These are phyloP conservation scores for Proisotoma minuta DNA, from an alignment of 2,888 invertebrate genomes.

Conservation along the genomic window DNA sequence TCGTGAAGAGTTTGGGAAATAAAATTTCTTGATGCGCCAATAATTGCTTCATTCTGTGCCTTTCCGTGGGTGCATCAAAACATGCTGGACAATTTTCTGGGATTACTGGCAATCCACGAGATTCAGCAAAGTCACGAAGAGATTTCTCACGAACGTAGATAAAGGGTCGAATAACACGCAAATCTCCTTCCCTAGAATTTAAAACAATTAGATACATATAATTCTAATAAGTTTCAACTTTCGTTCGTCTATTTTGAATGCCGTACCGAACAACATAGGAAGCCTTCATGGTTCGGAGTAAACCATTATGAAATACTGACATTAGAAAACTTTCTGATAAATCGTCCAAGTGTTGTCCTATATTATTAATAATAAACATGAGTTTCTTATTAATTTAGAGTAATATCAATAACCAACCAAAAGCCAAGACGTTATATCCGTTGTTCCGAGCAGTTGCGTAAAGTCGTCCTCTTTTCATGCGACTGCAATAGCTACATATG, in stretches of 20 bases:
- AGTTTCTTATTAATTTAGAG: constrained; percentile 2
- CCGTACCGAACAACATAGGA: no score
- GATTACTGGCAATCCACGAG: constrained; percentile 68
- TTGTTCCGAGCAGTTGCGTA: constrained; percentile 69
- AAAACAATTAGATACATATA: constrained; percentile 1
- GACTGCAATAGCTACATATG: constrained; percentile 68
- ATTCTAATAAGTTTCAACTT: background rate
- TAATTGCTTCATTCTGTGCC: constrained; percentile 63
- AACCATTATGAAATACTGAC: constrained; percentile 75
- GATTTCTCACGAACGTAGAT: constrained; percentile 77
- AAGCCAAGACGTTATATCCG: constrained; percentile 79
- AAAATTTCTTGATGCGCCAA: constrained; percentile 69
- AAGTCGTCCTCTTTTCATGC: constrained; percentile 67
- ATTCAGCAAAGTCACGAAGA: constrained; percentile 67
- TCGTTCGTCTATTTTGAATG: background rate
- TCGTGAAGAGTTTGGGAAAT: constrained; percentile 69
- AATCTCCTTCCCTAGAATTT: constrained; percentile 67
- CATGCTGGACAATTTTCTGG: constrained; percentile 59
- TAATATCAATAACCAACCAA: constrained; percentile 53
- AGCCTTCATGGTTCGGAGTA: constrained; percentile 68
- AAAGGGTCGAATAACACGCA: constrained; percentile 80
- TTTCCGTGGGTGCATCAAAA: constrained; percentile 58
- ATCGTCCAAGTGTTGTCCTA: constrained; percentile 74
- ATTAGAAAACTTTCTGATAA: constrained; percentile 76
- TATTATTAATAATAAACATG: constrained; percentile 1